Conservation (phyloP, 2,113 vertebrate genomes). For the Etheostoma cragini region DNA sequence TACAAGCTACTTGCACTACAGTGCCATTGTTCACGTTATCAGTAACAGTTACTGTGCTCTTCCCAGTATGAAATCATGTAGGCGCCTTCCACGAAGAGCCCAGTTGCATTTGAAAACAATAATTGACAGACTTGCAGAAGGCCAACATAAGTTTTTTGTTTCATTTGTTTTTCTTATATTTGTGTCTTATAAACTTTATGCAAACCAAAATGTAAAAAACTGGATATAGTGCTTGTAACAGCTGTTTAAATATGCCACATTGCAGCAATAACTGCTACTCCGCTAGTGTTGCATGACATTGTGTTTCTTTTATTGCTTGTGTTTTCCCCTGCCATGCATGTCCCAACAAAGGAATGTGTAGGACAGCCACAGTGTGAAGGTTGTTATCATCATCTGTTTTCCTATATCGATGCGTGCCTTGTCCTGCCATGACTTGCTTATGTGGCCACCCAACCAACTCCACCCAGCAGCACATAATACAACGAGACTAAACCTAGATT, state of each 20-base stretch:
- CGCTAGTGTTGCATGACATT: background rate
- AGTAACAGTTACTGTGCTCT: background rate
- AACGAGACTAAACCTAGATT: conserved; percentile 26
- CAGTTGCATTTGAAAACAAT: background rate
- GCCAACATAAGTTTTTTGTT: background rate
- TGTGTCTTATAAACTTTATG: background rate
- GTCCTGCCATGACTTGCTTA: conserved; percentile 21
- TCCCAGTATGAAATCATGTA: background rate
- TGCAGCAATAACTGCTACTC: background rate
- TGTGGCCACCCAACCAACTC: conserved; percentile 9
- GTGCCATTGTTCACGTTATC: background rate
- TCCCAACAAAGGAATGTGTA: conserved; percentile 3
- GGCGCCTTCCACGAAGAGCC: background rate
- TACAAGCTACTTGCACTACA: background rate
- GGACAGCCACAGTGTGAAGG: background rate
- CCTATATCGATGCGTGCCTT: background rate
- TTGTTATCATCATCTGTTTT: conserved; percentile 26
- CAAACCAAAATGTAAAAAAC: background rate
- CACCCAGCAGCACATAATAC: conserved; percentile 15
- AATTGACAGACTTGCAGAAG: background rate
- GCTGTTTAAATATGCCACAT: background rate
- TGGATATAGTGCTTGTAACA: background rate
- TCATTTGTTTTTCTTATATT: background rate
- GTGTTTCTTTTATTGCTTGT: background rate
- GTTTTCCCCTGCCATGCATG: background rate